Evolutionary conservation across 2,888 invertebrate species (phyloP).

Genomic region (Chrysolina americana): DNA sequence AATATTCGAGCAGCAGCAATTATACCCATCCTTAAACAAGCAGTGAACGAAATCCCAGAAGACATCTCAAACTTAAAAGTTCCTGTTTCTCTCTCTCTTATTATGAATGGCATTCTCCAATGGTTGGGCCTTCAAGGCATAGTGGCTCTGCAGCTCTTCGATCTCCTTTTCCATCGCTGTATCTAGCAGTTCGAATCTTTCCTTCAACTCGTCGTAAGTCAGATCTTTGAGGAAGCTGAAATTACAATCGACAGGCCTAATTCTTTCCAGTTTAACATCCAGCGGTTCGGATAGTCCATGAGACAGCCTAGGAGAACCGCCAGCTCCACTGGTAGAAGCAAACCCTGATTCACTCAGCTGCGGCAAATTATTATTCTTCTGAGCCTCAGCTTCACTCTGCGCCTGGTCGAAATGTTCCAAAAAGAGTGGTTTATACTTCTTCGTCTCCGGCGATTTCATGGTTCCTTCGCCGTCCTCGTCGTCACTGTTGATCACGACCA

Average conservation of each 20-base stretch:
- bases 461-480: slow-evolving; percentile 87
- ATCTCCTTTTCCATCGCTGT: slow-evolving; percentile 99
- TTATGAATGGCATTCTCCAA: slow-evolving; percentile 72
- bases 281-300: slow-evolving; percentile 50
- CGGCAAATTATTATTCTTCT: slow-evolving; percentile 32
- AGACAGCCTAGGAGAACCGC: slow-evolving; percentile 30
- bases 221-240: slow-evolving; percentile 57
- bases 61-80: slow-evolving; percentile 48
- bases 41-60: slow-evolving; percentile 10
- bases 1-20: neutral
- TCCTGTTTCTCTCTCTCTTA: slow-evolving; percentile 57
- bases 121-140: slow-evolving; percentile 96
- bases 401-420: slow-evolving; percentile 97
- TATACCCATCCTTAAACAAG: neutral
- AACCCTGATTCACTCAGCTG: slow-evolving; percentile 29
- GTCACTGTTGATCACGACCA: slow-evolving; percentile 92
- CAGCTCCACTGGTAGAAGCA: slow-evolving; percentile 5
- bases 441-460: slow-evolving; percentile 86
- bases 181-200: slow-evolving; percentile 92
- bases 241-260: slow-evolving; percentile 56
- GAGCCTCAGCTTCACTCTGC: slow-evolving; percentile 71
- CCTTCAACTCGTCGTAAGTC: slow-evolving; percentile 85
- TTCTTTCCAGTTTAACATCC: slow-evolving; percentile 55
- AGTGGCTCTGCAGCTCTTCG: slow-evolving; percentile 92
- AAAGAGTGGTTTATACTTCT: slow-evolving; percentile 93